Conservation (phyloP, 2,888 invertebrate species). For the Hyposoter dolosus region DNA sequence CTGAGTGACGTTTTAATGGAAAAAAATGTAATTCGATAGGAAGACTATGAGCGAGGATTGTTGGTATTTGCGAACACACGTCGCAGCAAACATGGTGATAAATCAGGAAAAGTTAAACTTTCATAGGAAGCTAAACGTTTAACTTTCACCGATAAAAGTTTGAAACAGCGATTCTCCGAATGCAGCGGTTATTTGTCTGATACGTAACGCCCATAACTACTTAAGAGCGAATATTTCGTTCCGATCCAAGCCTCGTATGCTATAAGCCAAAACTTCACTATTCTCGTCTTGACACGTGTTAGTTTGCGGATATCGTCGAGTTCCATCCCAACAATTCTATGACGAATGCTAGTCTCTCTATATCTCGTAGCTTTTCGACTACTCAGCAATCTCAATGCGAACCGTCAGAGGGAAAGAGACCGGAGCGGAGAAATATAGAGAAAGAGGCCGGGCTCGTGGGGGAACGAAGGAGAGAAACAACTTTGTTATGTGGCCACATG, state of each 20-base stretch:
- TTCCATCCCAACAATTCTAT: slow-evolving; percentile 52
- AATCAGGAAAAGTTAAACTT: slow-evolving; percentile 6
- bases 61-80: neutral
- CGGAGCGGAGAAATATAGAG: neutral
- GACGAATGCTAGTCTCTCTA: slow-evolving; percentile 51
- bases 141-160: slow-evolving; percentile 38
- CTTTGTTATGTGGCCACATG: neutral
- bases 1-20: neutral
- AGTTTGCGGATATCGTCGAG: slow-evolving; percentile 36
- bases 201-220: slow-evolving; percentile 29
- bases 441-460: neutral
- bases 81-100: neutral
- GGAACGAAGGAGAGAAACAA: slow-evolving; percentile 25
- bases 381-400: slow-evolving; percentile 47
- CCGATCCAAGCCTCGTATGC: neutral
- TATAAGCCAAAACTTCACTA: slow-evolving; percentile 27
- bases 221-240: slow-evolving; percentile 33
- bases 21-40: neutral
- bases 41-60: neutral
- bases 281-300: slow-evolving; percentile 31
- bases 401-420: neutral
- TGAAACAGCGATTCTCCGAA: neutral
- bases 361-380: slow-evolving; percentile 55
- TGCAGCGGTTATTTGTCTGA: slow-evolving; percentile 29
- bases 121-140: neutral